Evolutionary conservation across 2,888 invertebrate species (phyloP), one percentile per base, ranked within the genome.

Genomic region (Zygogramma bicolorata): DNA sequence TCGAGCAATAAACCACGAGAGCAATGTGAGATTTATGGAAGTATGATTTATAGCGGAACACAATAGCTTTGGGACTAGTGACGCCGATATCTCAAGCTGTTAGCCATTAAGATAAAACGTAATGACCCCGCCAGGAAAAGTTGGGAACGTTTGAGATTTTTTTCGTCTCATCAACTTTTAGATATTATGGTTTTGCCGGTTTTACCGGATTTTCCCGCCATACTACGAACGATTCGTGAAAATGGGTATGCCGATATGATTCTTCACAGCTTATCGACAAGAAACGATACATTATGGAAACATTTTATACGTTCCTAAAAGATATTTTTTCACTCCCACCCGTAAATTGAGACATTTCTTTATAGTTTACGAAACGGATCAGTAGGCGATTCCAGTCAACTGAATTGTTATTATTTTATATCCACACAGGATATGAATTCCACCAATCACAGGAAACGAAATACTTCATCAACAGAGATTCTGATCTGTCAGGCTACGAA

Each of bases 11-110:
- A 61, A 72, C 65, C 53, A 65, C 25, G 60, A 63, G 61, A 46
- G 68, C 79, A 81, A 83, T 80, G 80, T 78, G 78, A 81, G 83
- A 83, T 83, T 82, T 83, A 83, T 82, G 79, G 82, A 80, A 79
- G 78, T 81, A 82, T 82, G 83, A 83, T 83, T 83, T 83, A 82
- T 80, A 75, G 70, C 71, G 62, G 73, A 75, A 79, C 78, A 81
- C 79, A 82, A 82, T 80, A 75, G 77, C 72, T 79, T 76, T 42
- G 62, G 71, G 71, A 61, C 62, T 46, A 58, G 40, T 71, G 71
- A 71, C 67, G 71, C 71, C 67, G 57, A 71, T 71, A 71, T 71
- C 71, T 67, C 66, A 58, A 67, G 67, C 71, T 71, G 62, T 62
- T 71, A 71, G 57, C 71, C 71, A 71, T 71, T 71, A 71, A 71